Conservation (phyloP, 2,113 vertebrate genomes). For the Aspiorhynchus laticeps region DNA sequence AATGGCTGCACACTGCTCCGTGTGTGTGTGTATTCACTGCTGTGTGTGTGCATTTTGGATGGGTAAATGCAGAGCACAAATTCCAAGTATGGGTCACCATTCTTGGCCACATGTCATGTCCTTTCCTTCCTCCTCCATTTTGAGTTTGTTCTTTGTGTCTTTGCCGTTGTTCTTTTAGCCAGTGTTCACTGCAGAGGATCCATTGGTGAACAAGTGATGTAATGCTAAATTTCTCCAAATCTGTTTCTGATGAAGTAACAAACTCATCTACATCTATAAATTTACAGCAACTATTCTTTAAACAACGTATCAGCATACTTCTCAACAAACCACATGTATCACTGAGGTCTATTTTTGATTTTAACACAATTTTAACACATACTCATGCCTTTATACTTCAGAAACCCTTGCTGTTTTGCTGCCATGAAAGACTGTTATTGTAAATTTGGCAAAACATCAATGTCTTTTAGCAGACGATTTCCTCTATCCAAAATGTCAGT, state of each 20-base stretch:
- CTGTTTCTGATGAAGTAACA: not conserved
- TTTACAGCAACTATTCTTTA: not conserved
- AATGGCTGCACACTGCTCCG: too few relatives aligned
- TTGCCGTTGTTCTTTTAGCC: not conserved
- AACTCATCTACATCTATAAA: not conserved
- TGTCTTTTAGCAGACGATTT: not conserved
- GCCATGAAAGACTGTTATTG: not conserved
- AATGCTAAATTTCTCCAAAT: not conserved
- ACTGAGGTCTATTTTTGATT: not conserved
- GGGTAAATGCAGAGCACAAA: too few relatives aligned
- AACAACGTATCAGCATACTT: not conserved
- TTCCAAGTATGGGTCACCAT: too few relatives aligned
- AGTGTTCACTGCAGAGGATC: not conserved
- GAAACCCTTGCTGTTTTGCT: not conserved
- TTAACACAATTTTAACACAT: not conserved
- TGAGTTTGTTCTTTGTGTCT: not conserved
- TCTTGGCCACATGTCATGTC: too few relatives aligned
- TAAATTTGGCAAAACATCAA: not conserved
- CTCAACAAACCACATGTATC: not conserved
- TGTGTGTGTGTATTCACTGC: too few relatives aligned
- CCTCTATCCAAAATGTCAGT: constrained; percentile 4
- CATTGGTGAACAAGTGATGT: not conserved
- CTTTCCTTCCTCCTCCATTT: not conserved
- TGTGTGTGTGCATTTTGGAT: too few relatives aligned
- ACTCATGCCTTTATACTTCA: not conserved